Percentiles rank a stretch among this genome's conserved stretches.
phyloP scores from a whole-genome alignment of 1,140 invertebrate genomes.

The Zaprionus gabonicus region DNA sequence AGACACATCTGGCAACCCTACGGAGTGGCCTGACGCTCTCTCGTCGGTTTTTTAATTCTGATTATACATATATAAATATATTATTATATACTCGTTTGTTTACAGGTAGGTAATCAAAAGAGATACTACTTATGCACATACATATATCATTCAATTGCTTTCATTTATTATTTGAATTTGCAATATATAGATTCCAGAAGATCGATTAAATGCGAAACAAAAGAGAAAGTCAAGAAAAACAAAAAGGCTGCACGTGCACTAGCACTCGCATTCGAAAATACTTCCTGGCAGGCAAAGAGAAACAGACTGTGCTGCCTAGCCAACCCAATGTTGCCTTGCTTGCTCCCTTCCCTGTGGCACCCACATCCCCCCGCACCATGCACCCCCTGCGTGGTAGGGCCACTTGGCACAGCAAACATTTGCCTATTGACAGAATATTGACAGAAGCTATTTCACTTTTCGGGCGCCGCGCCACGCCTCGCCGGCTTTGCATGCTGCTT shows the following conservation, averaged over 20 bases:
- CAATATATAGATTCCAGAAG: not conserved
- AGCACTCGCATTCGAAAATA: constrained; percentile 2
- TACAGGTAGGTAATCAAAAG: too few relatives aligned
- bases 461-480: constrained; percentile 38
- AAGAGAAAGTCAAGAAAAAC: constrained; percentile 1
- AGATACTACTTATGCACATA: too few relatives aligned
- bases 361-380: constrained; percentile 1
- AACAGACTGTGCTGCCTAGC: not conserved
- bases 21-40: too few relatives aligned
- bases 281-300: not conserved
- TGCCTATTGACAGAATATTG: constrained; percentile 83
- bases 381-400: constrained; percentile 27
- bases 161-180: not conserved
- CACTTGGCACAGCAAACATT: constrained; percentile 64
- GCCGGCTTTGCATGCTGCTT: constrained; percentile 7
- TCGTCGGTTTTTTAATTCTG: too few relatives aligned
- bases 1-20: too few relatives aligned
- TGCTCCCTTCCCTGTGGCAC: not conserved
- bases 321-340: not conserved
- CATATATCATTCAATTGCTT: not conserved
- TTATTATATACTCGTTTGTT: too few relatives aligned
- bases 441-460: constrained; percentile 83
- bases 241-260: not conserved
- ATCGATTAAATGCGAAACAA: not conserved
- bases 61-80: too few relatives aligned